Percentiles rank a stretch among this genome's conserved stretches.
phyloP scores from a whole-genome alignment of 2,888 invertebrate genomes.

The Steromphala cineraria region DNA sequence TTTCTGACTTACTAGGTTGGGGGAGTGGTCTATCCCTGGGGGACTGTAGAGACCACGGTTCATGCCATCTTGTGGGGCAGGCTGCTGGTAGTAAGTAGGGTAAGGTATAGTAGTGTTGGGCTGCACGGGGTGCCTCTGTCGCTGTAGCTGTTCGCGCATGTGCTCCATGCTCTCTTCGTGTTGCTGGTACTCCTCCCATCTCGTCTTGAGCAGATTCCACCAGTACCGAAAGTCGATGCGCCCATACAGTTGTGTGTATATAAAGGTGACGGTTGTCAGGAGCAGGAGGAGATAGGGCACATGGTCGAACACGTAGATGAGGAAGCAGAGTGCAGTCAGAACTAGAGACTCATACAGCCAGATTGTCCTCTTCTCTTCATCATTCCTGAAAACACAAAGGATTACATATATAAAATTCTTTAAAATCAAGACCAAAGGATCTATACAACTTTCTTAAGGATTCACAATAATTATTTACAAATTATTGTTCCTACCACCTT shows the following conservation, averaged over 20 bases:
- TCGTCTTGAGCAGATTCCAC: conserved; percentile 51
- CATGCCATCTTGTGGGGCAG: neutral
- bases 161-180: conserved; percentile 67
- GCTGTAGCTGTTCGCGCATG: conserved; percentile 40
- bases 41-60: conserved; percentile 27
- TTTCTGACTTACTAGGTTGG: conserved; percentile 25
- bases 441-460: no score
- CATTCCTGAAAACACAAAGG: conserved; percentile 52
- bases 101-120: conserved; percentile 1
- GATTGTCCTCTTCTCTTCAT: conserved; percentile 62
- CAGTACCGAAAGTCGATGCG: conserved; percentile 54
- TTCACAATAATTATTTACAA: no score
- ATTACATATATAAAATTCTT: no score
- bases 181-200: conserved; percentile 72
- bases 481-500: no score
- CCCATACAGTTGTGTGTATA: conserved; percentile 63
- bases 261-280: conserved; percentile 59
- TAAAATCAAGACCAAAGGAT: no score
- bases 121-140: conserved; percentile 28
- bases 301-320: conserved; percentile 65
- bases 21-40: conserved; percentile 33
- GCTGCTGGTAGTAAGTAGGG: conserved; percentile 16
- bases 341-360: conserved; percentile 67
- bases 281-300: conserved; percentile 59
- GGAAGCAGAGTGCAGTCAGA: conserved; percentile 46